Conservation (phyloP, 2,797 vertebrate species). For the Girardinus metallicus region DNA sequence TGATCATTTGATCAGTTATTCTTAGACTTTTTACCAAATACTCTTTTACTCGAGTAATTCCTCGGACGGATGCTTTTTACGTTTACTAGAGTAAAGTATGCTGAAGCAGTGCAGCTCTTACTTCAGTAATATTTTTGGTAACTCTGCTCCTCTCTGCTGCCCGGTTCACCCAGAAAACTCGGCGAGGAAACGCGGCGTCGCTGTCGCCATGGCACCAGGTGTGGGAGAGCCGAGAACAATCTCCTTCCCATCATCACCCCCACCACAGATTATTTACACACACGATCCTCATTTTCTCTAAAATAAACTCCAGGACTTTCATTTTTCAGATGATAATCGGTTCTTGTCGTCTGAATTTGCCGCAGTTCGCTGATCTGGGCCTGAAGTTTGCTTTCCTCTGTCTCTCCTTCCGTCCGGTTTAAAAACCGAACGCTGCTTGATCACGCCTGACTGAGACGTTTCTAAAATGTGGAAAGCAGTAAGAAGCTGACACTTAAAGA, state of each 20-base stretch:
- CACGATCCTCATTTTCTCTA: background rate
- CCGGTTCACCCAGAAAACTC: background rate
- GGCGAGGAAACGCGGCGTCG: slow-evolving; percentile 2
- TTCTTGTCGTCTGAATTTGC: background rate
- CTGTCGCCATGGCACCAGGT: slow-evolving; percentile 39
- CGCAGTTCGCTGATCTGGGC: background rate
- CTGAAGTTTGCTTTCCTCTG: background rate
- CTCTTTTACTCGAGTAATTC: no score
- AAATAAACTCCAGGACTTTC: background rate
- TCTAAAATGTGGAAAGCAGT: background rate
- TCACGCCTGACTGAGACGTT: slow-evolving; percentile 5
- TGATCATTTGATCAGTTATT: no score
- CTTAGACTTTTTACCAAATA: no score
- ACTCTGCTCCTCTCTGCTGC: background rate
- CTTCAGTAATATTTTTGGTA: no score
- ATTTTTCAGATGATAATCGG: background rate
- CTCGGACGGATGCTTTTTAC: no score
- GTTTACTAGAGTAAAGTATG: no score
- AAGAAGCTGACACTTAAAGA: background rate
- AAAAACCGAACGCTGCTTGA: background rate
- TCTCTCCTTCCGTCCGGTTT: background rate
- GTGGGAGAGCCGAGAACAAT: slow-evolving; percentile 52
- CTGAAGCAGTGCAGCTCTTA: no score
- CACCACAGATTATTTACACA: slow-evolving; percentile 22
- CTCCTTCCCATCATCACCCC: slow-evolving; percentile 35